These are phyloP conservation scores for Sparidentex hasta DNA, from an alignment of 2,797 vertebrate genomes.

Conservation along the genomic window DNA sequence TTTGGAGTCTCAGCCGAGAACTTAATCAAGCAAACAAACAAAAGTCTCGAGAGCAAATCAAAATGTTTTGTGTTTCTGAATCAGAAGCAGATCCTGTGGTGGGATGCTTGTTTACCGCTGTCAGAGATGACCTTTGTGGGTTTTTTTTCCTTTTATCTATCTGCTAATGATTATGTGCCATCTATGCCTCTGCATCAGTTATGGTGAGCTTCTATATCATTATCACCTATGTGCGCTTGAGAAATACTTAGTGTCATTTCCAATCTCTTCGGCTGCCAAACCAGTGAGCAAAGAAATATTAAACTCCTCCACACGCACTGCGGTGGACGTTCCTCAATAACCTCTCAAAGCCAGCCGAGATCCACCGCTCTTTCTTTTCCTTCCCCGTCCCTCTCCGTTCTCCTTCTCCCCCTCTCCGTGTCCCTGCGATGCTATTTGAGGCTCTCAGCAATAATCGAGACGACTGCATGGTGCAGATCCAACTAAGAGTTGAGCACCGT, in stretches of 20 bases:
- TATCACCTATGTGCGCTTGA: slow-evolving; percentile 68
- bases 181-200: slow-evolving; percentile 27
- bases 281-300: slow-evolving; percentile 69
- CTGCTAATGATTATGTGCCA: slow-evolving; percentile 22
- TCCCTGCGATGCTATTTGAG: slow-evolving; percentile 59
- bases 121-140: slow-evolving; percentile 66
- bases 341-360: slow-evolving; percentile 57
- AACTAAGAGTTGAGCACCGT: slow-evolving; percentile 68
- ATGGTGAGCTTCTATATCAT: slow-evolving; percentile 57
- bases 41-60: slow-evolving; percentile 73
- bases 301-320: slow-evolving; percentile 65
- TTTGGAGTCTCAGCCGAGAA: slow-evolving; percentile 66
- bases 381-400: slow-evolving; percentile 37
- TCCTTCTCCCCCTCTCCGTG: slow-evolving; percentile 31
- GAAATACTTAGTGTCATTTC: slow-evolving; percentile 73
- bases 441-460: slow-evolving; percentile 61
- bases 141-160: slow-evolving; percentile 38
- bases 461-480: slow-evolving; percentile 60
- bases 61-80: slow-evolving; percentile 76
- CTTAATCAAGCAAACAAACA: slow-evolving; percentile 82
- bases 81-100: slow-evolving; percentile 78
- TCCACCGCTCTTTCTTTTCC: slow-evolving; percentile 50
- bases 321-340: slow-evolving; percentile 68
- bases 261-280: slow-evolving; percentile 69
- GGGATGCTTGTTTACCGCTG: slow-evolving; percentile 61